Base-by-base conservation (phyloP, 2,113 vertebrate genomes). In the Larimichthys polyactis region DNA sequence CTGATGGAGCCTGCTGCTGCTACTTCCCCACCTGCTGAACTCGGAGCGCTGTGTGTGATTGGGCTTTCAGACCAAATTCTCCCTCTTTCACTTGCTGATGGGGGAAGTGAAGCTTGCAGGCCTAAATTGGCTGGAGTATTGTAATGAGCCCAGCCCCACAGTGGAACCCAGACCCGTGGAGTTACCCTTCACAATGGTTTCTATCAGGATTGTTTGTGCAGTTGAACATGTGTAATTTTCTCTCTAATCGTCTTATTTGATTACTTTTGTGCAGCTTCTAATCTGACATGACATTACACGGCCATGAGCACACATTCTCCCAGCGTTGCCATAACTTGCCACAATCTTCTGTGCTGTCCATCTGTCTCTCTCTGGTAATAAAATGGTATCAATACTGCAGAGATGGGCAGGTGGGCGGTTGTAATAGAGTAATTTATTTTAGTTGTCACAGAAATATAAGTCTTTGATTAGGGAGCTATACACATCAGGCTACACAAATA, bases 351-450 rank as follows among this genome's bases (percentile, higher is more conserved):
- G 17, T 85, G 79, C 79, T 81, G 83, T 91, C 83, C 87, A 87
- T 83, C 87, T 90, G 82, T 87, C 85, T 91, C 88, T 82, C 82
- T 83, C 74, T 82, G 60, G 88, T 84, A 85, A 91, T 85, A 90
- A 90, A 89, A 90, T 51, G 11, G 70, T 87, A 90, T 94, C 92
- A 88, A 94, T 94, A 91, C 87, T 86, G 87, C 68, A 81, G 77
- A 89, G 87, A 87, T n/a, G 87, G 80, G 89, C 91, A 93, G 90
- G 91, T 94, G 93, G 91, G 91, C 86, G 76, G 73, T 74, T 92
- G 90, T 94, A 93, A 94, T 94, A 79, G 92, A 85, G 92, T 94
- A 83, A 94, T 95, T 93, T 95, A 93, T 95, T 94, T 94, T 72
- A 90, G 90, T 93, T 93, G 93, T 93, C 94, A 94, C 86, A 93